A percentile compares a stretch with the other conserved stretches of the same genome.
Conservation (phyloP, 2,888 invertebrate species). For the Hipparchia sbordonii region DNA sequence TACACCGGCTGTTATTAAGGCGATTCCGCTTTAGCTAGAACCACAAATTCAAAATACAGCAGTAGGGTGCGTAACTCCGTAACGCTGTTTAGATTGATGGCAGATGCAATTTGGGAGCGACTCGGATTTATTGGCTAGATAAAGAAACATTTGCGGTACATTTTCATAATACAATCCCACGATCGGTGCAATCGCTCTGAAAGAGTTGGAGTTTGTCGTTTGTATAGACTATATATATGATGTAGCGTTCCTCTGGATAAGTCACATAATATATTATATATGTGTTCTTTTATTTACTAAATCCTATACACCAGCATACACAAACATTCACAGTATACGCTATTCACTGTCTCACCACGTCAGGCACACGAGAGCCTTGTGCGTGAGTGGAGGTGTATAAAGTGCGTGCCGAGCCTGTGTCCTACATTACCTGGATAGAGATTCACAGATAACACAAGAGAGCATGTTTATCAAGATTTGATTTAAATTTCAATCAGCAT, state of each 20-base stretch:
- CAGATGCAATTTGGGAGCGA: constrained; percentile 79
- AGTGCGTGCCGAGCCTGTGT: no score
- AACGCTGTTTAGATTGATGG: constrained; percentile 79
- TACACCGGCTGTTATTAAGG: no score
- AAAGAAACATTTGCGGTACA: constrained; percentile 63
- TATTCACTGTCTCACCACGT: no score
- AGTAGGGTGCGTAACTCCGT: constrained; percentile 73
- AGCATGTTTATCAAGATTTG: constrained; percentile 7
- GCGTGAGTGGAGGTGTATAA: no score
- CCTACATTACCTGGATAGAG: no score
- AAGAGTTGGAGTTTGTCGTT: constrained; percentile 24
- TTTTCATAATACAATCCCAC: constrained; percentile 56
- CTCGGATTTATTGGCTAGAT: constrained; percentile 77
- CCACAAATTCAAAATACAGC: constrained; percentile 45
- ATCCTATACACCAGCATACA: no score
- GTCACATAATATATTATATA: no score
- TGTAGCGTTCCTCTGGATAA: no score
- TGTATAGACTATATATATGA: neutral
- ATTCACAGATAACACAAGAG: no score
- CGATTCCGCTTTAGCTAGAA: constrained; percentile 42
- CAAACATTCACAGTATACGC: no score
- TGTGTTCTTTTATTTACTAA: no score
- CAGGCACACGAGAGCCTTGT: no score
- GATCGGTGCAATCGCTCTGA: constrained; percentile 48
- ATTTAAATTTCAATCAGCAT: neutral